These are phyloP conservation scores for Orthonyx spaldingii DNA, from an alignment of 2,113 vertebrate species.

Conservation along the genomic window DNA sequence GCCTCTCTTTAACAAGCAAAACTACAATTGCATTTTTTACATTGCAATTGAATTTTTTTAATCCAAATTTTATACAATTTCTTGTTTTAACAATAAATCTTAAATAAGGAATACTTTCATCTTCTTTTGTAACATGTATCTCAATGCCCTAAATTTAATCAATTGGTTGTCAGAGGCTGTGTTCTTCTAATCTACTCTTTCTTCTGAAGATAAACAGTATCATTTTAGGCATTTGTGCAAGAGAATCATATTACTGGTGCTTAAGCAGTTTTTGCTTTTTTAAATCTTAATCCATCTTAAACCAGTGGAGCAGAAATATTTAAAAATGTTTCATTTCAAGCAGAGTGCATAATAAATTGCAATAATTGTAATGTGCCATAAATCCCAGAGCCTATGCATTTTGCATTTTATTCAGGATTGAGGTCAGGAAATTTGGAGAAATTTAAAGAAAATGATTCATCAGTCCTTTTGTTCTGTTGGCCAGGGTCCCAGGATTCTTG, in stretches of 20 bases:
- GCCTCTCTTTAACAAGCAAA: conserved; percentile 3
- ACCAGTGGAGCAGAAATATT: conserved; percentile 83
- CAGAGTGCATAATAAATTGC: conserved; percentile 82
- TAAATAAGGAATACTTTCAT: conserved; percentile 67
- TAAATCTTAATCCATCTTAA: conserved; percentile 88
- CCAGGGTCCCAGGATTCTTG: conserved; percentile 90
- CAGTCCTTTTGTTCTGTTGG: conserved; percentile 85
- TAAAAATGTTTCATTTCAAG: conserved; percentile 83
- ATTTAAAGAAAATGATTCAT: conserved; percentile 91
- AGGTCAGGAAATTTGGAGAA: conserved; percentile 89
- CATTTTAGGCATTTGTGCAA: conserved; percentile 81
- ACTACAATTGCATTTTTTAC: not conserved
- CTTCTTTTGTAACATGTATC: conserved; percentile 72
- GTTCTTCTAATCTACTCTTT: conserved; percentile 79
- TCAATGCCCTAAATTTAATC: conserved; percentile 78
- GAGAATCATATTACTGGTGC: conserved; percentile 84
- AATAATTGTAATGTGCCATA: conserved; percentile 85
- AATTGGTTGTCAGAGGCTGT: conserved; percentile 75
- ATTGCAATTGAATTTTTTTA: conserved; percentile 27
- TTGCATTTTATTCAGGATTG: conserved; percentile 85
- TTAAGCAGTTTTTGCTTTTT: conserved; percentile 83
- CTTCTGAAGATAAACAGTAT: conserved; percentile 82
- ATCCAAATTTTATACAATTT: conserved; percentile 60
- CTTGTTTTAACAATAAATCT: conserved; percentile 69
- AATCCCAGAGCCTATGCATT: conserved; percentile 85